A percentile compares a stretch with the other conserved stretches of the same genome.
Evolutionary conservation across 2,888 invertebrate genomes (phyloP).

Genomic region (Heliconius cydno): DNA sequence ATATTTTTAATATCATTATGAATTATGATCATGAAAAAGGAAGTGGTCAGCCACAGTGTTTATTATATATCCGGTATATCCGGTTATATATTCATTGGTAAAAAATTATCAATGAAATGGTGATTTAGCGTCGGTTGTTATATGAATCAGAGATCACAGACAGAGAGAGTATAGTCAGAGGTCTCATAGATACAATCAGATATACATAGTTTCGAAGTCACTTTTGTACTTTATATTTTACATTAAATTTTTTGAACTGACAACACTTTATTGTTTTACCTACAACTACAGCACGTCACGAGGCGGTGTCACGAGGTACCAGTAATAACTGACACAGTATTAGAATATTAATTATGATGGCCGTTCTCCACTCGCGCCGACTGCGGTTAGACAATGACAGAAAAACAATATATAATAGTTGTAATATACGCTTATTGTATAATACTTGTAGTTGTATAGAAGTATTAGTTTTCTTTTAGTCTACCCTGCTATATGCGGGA

Average conservation of each 20-base stretch:
- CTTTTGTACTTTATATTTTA: too few species aligned
- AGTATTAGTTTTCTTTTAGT: background rate
- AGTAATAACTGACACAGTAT: constrained; percentile 11
- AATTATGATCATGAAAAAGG: constrained; percentile 1
- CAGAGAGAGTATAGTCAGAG: too few species aligned
- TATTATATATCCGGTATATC: background rate
- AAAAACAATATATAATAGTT: constrained; percentile 13
- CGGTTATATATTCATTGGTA: background rate
- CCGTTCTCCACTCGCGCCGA: constrained; percentile 7
- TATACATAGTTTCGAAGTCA: too few species aligned
- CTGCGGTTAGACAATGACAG: constrained; percentile 13
- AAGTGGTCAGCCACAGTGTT: background rate
- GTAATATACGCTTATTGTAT: background rate
- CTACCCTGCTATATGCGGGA: background rate
- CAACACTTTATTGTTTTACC: background rate
- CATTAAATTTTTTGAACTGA: background rate
- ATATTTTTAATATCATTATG: background rate
- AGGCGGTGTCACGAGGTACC: constrained; percentile 8
- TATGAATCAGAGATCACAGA: background rate
- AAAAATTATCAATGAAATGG: background rate
- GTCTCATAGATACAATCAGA: too few species aligned
- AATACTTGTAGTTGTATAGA: background rate
- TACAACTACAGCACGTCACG: background rate
- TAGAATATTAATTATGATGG: constrained; percentile 10
- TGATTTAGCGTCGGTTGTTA: background rate